phyloP scores from a whole-genome alignment of 1,140 invertebrate genomes.

The Pseudomyrmex pallidus region DNA sequence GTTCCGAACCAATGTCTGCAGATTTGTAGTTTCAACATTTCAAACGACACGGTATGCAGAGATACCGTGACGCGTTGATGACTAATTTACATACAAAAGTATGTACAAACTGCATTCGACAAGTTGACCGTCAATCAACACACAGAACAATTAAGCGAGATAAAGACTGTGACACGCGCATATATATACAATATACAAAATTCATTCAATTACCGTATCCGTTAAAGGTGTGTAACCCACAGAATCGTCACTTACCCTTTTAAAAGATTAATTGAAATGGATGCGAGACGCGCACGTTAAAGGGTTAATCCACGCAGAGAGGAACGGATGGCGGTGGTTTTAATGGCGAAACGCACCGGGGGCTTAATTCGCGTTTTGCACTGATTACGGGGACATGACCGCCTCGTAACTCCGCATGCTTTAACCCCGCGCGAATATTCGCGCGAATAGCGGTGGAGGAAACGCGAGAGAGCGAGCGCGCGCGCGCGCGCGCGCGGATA shows the following conservation, averaged over 20 bases:
- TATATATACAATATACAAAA: too few relatives aligned
- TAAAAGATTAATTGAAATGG: constrained; percentile 40
- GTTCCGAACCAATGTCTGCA: too few relatives aligned
- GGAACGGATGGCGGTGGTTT: neutral
- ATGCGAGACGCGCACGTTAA: constrained; percentile 32
- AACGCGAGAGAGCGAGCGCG: neutral
- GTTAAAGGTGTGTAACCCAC: neutral
- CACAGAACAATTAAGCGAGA: too few relatives aligned
- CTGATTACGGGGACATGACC: constrained; percentile 39
- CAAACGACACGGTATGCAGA: too few relatives aligned
- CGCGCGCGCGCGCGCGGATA: constrained; percentile 5
- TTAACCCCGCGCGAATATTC: constrained; percentile 40
- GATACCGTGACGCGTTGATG: too few relatives aligned
- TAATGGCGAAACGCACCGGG: constrained; percentile 31
- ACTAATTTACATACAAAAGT: too few relatives aligned
- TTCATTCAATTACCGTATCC: neutral
- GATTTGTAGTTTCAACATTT: too few relatives aligned
- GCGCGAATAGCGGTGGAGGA: neutral
- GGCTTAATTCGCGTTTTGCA: constrained; percentile 46
- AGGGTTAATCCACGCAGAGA: constrained; percentile 32
- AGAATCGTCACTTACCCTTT: neutral
- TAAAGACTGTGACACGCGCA: too few relatives aligned
- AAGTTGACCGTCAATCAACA: too few relatives aligned
- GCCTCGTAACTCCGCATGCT: constrained; percentile 24
- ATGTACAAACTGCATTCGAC: too few relatives aligned